Base-by-base conservation (phyloP, 1,140 invertebrate species). In the Mya arenaria region DNA sequence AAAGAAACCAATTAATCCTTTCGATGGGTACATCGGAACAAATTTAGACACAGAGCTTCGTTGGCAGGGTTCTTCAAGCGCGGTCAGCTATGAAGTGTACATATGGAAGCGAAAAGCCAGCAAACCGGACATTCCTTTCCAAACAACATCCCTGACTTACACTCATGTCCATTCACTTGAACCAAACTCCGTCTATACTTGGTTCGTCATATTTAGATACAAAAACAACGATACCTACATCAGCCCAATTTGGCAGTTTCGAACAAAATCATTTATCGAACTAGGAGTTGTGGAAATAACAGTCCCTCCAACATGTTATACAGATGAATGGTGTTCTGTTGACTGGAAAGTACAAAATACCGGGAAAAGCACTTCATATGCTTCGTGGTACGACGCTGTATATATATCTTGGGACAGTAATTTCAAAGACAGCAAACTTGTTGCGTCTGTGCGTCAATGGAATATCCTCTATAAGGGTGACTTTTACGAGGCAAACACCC, bases 261-360 rank as follows among this genome's bases (percentile, higher is more conserved):
- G 55, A 41, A 69, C 66, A 13, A n/a, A 48, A 25, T 5, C 0
- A 3, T 69, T 28, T 69, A 28, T 28, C 0, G 66, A 69, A 32
- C 41, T 69, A 2, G 23, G 13, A 28, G 41, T 69, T 23, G 19
- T 4, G 1, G 19, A 48, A 17, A 52, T 69, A 2, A 41, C 17
- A 5, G 25, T 69, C n/a, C 66, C 66, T 15, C 25, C 15, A 15
- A 30, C 19, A 23, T 41, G 36, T 8, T 69, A 19, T 28, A 69
- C 66, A 13, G 41, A 32, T 4, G 1, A 52, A 30, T 19, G 3
- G 2, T 44, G 37, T 23, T 25, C 30, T 34, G 23, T 52, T 39
- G 36, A 69, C 32, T 69, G 66, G 66, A 69, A 41, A 19, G 66
- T 69, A 15, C 15, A 52, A 5, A 69, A 69, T 52, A 48, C 15